These are phyloP conservation scores for Onychomys torridus DNA, from an alignment of 2,797 vertebrate genomes.

Conservation along the genomic window DNA sequence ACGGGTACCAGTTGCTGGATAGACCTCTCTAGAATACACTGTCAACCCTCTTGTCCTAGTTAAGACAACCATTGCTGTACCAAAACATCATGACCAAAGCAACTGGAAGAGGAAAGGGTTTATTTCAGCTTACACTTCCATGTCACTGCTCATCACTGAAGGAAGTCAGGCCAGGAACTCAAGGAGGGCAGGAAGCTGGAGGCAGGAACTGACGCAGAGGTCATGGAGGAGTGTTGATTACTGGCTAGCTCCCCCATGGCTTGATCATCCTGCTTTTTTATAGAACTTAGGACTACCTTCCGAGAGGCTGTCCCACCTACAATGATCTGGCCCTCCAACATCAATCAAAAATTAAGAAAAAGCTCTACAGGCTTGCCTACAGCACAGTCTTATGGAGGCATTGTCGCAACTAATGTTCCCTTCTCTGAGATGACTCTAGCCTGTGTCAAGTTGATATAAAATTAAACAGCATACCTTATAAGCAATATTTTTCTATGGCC, in stretches of 20 bases:
- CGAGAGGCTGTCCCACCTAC: not conserved
- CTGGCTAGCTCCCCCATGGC: not conserved
- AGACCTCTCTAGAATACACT: not conserved
- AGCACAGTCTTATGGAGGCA: not conserved
- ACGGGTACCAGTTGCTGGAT: not conserved
- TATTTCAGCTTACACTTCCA: not conserved
- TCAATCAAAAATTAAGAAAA: not conserved
- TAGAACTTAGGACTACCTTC: no score
- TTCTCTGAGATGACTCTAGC: not conserved
- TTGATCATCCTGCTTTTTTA: not conserved
- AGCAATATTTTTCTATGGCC: not conserved
- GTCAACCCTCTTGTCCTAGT: not conserved
- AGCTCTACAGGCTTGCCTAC: not conserved
- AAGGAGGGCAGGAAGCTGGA: not conserved
- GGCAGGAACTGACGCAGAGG: not conserved
- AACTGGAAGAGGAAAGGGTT: not conserved
- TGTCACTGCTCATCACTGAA: not conserved
- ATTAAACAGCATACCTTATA: not conserved
- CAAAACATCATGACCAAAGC: not conserved
- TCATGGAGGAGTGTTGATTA: not conserved
- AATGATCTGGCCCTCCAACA: not conserved
- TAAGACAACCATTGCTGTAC: not conserved
- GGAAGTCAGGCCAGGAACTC: no score
- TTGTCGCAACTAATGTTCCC: not conserved
- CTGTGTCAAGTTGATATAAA: not conserved